Base-by-base conservation (phyloP, 2,888 invertebrate genomes). In the Ochropacha duplaris region DNA sequence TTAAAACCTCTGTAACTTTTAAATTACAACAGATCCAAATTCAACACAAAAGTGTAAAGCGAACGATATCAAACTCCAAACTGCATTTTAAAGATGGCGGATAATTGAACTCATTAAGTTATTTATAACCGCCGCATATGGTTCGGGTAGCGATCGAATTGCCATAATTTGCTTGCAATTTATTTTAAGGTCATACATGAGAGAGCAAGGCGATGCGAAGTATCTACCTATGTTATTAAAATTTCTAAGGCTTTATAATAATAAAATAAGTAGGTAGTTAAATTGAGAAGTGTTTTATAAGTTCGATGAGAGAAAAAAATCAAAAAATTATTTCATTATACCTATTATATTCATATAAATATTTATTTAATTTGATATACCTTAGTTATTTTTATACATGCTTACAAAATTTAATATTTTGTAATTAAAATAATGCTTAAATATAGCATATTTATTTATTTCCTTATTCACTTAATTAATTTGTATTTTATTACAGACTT, bases 91-190 rank as follows among this genome's bases (percentile, higher is more conserved):
- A 79, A 78, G 76, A 81, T 83, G 79, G 78, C 72, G 76, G 68
- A 72, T 84, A 83, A 86, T 85, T 85, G 79, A 78, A 72, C 80
- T 84, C 82, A 86, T 86, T 84, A 86, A 68, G 78, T 83, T 83
- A 83, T 84, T 86, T 83, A 81, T 81, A 82, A 69, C 76, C 75
- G 50, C 76, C 78, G 72, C 79, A 81, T 78, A 83, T 74, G 82
- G 81, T 75, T 70, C 70, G 74, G 71, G 72, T 68, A 69, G 68
- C 76, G 78, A 78, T 76, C 76, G 76, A 78, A 79, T 81, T 74
- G 76, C 79, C 65, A 77, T 79, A 83, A 86, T 86, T 86, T 84
- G 72, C 74, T 71, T 60, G 77, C 70, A 83, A 83, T 83, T 84
- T 82, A 78, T 75, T 76, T 70, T 75, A 78, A 82, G 80, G 79